Evolutionary conservation across 2,888 invertebrate species (phyloP), one percentile per base, ranked within the genome.

Genomic region (Pammene aurita): DNA sequence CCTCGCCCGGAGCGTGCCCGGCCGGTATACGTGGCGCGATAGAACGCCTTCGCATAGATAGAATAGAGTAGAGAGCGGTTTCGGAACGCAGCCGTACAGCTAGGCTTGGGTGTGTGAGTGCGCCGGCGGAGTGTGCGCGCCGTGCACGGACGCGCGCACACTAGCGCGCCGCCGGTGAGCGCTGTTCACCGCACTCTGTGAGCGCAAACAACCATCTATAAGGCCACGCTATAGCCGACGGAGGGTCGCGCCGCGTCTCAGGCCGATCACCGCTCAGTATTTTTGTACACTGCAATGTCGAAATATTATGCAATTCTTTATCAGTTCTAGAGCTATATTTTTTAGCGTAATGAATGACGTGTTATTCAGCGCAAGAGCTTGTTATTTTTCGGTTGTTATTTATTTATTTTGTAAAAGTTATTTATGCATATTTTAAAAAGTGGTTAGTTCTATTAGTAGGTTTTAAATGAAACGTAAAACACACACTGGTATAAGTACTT

Each of bases 191-290:
- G 92, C 92, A 92, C 92, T 92, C 92, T 92, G 92, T 92, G 92
- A 92, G 92, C 92, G 92, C 92, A 92, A 92, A 92, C 92, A 92
- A 92, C 92, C 92, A 92, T 92, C 92, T 92, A 92, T 92, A 92
- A 92, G 92, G 92, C 92, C 92, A 92, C 92, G 92, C 92, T 92
- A 92, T 92, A 92, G 92, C 90, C 86, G 91, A 90, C 92, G 84
- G 86, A 88, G 89, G 92, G 90, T 80, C 84, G 88, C 73, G 80
- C 82, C 86, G 82, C 87, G 92, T 83, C 81, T 77, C 82, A 84
- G 76, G 90, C 90, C 88, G 89, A 76, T 81, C 82, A 74, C 78
- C 75, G 76, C 71, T 72, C 76, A 73, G 65, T 77, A 74, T 81
- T 84, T 80, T 80, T 75, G 72, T 72, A 11, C 4, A 34, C 6